These are phyloP conservation scores for Platyura marginata DNA, from an alignment of 1,140 invertebrate genomes.

Conservation along the genomic window DNA sequence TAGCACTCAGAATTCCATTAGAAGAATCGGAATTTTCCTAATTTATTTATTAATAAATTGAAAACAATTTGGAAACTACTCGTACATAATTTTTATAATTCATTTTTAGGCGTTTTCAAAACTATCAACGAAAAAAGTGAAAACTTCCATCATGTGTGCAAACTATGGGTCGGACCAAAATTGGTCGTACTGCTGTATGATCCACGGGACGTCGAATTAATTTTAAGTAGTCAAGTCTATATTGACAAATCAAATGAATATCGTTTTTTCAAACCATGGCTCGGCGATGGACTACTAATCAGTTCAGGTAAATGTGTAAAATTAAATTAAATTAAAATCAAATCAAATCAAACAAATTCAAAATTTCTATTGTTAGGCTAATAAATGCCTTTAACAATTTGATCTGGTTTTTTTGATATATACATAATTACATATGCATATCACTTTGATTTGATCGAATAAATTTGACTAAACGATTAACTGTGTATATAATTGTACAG, in stretches of 20 bases:
- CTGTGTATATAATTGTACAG: too few species aligned
- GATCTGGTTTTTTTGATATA: too few species aligned
- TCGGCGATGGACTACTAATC: conserved; percentile 54
- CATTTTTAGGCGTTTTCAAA: conserved; percentile 41
- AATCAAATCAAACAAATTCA: background rate
- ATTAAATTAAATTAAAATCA: background rate
- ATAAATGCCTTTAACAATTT: background rate
- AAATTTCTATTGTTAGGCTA: too few species aligned
- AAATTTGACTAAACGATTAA: too few species aligned
- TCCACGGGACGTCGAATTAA: conserved; percentile 52
- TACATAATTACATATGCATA: too few species aligned
- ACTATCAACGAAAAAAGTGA: conserved; percentile 34
- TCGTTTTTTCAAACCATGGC: conserved; percentile 53
- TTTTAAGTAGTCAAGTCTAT: conserved; percentile 53
- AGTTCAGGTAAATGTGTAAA: conserved; percentile 37
- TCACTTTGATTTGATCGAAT: too few species aligned
- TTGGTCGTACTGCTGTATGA: conserved; percentile 49
- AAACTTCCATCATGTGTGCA: conserved; percentile 32
- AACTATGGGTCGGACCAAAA: conserved; percentile 54
- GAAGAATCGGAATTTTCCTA: too few species aligned
- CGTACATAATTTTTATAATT: too few species aligned
- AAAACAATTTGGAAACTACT: too few species aligned
- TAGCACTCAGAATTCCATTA: too few species aligned
- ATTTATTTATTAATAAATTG: too few species aligned
- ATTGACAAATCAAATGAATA: conserved; percentile 55